Evolutionary conservation across 2,113 vertebrate genomes (phyloP).

Genomic region (Ceuthmochares aereus): DNA sequence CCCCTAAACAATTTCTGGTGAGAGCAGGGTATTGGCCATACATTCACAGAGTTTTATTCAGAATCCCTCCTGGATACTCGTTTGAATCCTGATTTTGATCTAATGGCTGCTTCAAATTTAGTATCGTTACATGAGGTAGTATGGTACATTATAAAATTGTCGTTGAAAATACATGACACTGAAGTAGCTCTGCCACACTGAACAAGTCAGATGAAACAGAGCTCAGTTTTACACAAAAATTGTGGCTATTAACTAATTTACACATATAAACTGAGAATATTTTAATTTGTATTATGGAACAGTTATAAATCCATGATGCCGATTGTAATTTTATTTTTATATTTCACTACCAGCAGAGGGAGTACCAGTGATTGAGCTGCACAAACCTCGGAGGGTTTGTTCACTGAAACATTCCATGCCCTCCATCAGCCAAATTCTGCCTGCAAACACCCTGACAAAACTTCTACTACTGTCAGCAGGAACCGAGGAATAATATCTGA

Average conservation of each 20-base stretch:
- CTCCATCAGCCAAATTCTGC: not conserved
- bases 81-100: not conserved
- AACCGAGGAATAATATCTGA: not conserved
- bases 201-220: conserved; percentile 32
- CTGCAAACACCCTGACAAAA: not conserved
- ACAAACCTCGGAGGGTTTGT: not conserved
- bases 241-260: not conserved
- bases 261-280: not conserved
- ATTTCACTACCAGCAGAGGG: conserved; percentile 79
- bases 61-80: not conserved
- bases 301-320: not conserved
- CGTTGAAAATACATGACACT: not conserved
- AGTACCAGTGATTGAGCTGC: conserved; percentile 62
- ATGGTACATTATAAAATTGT: not conserved
- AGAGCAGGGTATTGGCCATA: not conserved
- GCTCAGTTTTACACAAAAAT: not conserved
- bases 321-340: not conserved
- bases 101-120: not conserved
- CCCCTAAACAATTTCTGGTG: not conserved
- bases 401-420: not conserved
- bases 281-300: not conserved
- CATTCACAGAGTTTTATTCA: not conserved
- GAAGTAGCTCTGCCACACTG: not conserved
- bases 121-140: not conserved
- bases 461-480: not conserved